Conservation (phyloP, 2,888 invertebrate genomes). For the Ecliptopera silaceata region DNA sequence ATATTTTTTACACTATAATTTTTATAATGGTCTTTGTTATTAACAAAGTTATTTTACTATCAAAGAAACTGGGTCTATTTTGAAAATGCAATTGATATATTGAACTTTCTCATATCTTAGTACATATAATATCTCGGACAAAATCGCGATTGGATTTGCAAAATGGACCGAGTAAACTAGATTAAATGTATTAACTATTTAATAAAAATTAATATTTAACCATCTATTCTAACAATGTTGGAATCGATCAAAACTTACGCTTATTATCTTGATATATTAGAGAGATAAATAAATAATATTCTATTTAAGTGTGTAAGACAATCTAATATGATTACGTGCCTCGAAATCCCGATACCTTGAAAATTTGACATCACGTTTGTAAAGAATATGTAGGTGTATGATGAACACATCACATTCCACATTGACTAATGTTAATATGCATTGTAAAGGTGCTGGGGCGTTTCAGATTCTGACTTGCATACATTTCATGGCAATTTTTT, state of each 20-base stretch:
- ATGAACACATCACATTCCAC: background rate
- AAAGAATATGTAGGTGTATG: background rate
- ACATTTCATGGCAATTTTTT: too few species aligned
- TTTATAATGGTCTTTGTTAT: conserved; percentile 53
- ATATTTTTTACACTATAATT: conserved; percentile 68
- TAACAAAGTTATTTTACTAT: conserved; percentile 41
- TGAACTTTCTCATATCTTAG: background rate
- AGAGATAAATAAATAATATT: conserved; percentile 63
- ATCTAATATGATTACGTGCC: conserved; percentile 72
- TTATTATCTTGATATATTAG: conserved; percentile 80
- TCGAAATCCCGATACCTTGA: conserved; percentile 62
- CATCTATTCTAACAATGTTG: conserved; percentile 60
- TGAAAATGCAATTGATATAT: conserved; percentile 14
- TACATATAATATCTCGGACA: background rate
- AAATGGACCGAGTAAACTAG: conserved; percentile 24
- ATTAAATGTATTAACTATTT: conserved; percentile 33
- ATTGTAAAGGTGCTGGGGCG: too few species aligned
- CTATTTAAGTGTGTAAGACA: conserved; percentile 68
- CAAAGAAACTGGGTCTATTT: conserved; percentile 32
- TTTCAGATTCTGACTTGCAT: too few species aligned
- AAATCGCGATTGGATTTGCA: conserved; percentile 16
- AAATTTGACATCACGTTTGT: conserved; percentile 2
- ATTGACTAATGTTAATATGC: background rate
- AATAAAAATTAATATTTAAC: conserved; percentile 43
- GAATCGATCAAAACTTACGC: conserved; percentile 74